These are phyloP conservation scores for Hypolimnas misippus DNA, from an alignment of 2,888 invertebrate species.

Conservation along the genomic window DNA sequence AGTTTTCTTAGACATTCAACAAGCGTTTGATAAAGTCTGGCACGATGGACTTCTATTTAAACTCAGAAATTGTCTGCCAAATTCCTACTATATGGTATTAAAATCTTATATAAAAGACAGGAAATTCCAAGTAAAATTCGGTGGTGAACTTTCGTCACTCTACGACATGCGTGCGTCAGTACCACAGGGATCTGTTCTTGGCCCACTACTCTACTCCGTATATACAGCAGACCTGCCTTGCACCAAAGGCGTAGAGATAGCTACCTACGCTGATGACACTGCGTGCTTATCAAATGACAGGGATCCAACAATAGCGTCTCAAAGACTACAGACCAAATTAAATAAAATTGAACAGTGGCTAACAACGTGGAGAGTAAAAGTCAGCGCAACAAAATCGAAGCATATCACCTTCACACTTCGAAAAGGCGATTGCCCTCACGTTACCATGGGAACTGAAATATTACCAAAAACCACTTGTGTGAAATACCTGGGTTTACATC, in stretches of 20 bases:
- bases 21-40: not conserved
- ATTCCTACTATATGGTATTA: constrained; percentile 9
- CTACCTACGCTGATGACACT: constrained; percentile 14
- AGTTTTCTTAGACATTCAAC: constrained; percentile 14
- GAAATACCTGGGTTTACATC: not conserved
- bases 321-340: not conserved
- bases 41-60: too few relatives aligned
- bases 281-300: not conserved
- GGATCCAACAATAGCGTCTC: not conserved
- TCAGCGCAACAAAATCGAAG: not conserved
- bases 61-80: not conserved
- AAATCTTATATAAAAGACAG: constrained; percentile 18
- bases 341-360: too few relatives aligned
- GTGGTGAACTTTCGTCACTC: not conserved
- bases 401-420: constrained; percentile 11
- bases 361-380: constrained; percentile 7
- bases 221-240: constrained; percentile 8
- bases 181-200: constrained; percentile 15
- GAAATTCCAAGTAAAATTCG: constrained; percentile 11
- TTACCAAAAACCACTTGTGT: not conserved
- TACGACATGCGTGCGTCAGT: not conserved
- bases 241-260: not conserved
- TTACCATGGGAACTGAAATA: not conserved
- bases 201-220: not conserved
- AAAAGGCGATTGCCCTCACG: not conserved